Conservation (phyloP, 2,888 invertebrate species). For the Drosophila barbarae region DNA sequence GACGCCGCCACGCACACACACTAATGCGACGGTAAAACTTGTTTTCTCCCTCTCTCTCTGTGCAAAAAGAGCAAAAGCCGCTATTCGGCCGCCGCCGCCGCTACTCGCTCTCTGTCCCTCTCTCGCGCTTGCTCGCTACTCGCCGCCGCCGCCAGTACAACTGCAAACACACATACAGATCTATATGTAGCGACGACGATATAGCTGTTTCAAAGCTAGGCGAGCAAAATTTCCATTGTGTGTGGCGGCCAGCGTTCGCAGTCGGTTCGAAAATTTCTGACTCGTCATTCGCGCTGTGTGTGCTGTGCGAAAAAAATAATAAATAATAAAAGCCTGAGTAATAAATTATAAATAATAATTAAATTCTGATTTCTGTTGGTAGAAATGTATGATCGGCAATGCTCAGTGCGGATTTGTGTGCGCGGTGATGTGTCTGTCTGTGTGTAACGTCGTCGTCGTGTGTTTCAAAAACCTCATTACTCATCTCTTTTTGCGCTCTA, state of each 20-base stretch:
- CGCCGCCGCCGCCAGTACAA: conserved; percentile 49
- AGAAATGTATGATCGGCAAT: conserved; percentile 27
- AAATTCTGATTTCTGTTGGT: conserved; percentile 42
- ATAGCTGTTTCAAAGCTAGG: conserved; percentile 70
- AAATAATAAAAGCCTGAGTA: conserved; percentile 51
- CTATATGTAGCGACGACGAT: conserved; percentile 49
- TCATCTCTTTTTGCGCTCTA: conserved; percentile 23
- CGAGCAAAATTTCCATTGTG: conserved; percentile 78
- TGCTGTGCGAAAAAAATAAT: conserved; percentile 65
- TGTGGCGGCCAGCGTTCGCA: conserved; percentile 67
- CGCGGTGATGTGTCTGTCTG: conserved; percentile 14
- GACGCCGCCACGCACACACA: conserved; percentile 44
- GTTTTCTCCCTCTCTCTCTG: conserved; percentile 57
- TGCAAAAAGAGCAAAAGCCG: conserved; percentile 70
- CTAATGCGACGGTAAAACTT: conserved; percentile 55
- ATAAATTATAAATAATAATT: conserved; percentile 59
- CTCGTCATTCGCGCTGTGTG: conserved; percentile 65
- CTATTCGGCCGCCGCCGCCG: conserved; percentile 46
- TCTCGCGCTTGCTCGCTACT: conserved; percentile 50
- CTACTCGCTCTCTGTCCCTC: conserved; percentile 31
- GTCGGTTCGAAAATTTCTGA: conserved; percentile 74
- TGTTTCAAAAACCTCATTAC: conserved; percentile 21
- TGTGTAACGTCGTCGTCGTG: conserved; percentile 16
- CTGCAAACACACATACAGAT: conserved; percentile 22
- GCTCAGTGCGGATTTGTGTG: conserved; percentile 19